A percentile compares a stretch with the other conserved stretches of the same genome.
Evolutionary conservation across 53 echinoderm and acorn worm genomes (phyloP).

Genomic region (Echinarachnius parma): DNA sequence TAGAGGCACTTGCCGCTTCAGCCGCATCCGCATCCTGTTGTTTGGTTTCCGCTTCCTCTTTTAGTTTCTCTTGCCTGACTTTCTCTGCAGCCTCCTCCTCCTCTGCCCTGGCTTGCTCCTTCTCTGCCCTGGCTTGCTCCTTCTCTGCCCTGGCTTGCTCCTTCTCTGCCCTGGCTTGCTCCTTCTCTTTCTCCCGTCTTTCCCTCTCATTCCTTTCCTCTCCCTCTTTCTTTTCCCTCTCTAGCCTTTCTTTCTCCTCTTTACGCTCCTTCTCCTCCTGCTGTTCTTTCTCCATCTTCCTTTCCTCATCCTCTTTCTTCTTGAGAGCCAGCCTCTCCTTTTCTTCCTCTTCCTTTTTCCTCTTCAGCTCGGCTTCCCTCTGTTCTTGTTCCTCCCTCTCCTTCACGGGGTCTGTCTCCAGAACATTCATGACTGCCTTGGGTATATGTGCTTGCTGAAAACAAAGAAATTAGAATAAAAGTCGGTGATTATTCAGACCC

Average conservation of each 20-base stretch:
- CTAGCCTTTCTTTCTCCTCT: conserved; percentile 44
- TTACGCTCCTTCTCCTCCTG: conserved; percentile 49
- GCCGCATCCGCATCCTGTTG: neutral
- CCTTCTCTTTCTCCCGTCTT: conserved; percentile 48
- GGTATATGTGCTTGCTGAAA: conserved; percentile 91
- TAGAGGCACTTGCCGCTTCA: neutral
- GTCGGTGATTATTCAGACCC: too few relatives aligned
- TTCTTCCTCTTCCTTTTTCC: conserved; percentile 51
- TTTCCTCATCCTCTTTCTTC: conserved; percentile 49
- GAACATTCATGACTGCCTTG: conserved; percentile 67
- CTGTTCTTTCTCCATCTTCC: conserved; percentile 39
- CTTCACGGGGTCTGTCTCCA: conserved; percentile 76
- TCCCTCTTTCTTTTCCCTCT: conserved; percentile 10
- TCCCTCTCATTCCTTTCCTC: neutral
- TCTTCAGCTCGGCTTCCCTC: conserved; percentile 57
- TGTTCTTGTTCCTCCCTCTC: conserved; percentile 61
- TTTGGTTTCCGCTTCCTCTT: conserved; percentile 1
- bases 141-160: conserved; percentile 22
- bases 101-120: conserved; percentile 15
- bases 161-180: neutral
- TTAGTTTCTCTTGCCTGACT: conserved; percentile 3
- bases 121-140: conserved; percentile 1
- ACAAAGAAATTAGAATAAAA: too few relatives aligned
- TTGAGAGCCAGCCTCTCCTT: conserved; percentile 38
- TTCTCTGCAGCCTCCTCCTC: conserved; percentile 25